Evolutionary conservation across 37 sponge, comb jelly and placozoan species (phyloP).

Genomic region (Theonella swinhoei): DNA sequence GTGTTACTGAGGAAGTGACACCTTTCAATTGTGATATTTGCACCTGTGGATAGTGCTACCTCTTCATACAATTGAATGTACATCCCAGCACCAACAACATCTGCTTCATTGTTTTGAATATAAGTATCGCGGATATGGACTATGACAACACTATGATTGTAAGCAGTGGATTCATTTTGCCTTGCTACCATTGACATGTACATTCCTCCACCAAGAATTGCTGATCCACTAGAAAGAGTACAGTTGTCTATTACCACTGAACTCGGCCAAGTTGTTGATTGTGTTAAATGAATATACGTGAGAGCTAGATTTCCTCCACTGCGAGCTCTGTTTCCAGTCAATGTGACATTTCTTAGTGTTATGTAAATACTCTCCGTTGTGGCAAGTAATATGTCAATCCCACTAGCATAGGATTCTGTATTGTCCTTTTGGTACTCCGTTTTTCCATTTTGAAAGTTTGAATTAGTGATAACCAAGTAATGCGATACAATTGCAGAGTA

Average conservation of each 20-base stretch:
- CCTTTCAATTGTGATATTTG: not conserved
- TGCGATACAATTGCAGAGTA: not conserved
- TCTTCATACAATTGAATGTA: not conserved
- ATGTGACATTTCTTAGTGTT: not conserved
- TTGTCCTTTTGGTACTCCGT: not conserved
- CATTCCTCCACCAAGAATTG: conserved; percentile 2
- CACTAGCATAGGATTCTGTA: not conserved
- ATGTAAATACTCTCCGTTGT: not conserved
- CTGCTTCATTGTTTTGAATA: not conserved
- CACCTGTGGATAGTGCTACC: not conserved
- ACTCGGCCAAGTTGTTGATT: not conserved
- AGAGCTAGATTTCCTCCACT: conserved; percentile 8
- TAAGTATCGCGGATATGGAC: not conserved
- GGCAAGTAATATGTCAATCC: not conserved
- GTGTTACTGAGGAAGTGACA: not conserved
- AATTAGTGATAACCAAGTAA: not conserved
- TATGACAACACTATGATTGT: not conserved
- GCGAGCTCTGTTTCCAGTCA: not conserved
- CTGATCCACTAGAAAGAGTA: not conserved
- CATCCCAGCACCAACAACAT: not conserved
- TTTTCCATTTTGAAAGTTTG: not conserved
- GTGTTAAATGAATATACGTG: not conserved
- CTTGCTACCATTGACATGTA: not conserved
- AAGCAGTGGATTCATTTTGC: not conserved
- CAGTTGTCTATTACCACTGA: not conserved